phyloP scores from a whole-genome alignment of 1,140 invertebrate genomes.

The Triops cancriformis region DNA sequence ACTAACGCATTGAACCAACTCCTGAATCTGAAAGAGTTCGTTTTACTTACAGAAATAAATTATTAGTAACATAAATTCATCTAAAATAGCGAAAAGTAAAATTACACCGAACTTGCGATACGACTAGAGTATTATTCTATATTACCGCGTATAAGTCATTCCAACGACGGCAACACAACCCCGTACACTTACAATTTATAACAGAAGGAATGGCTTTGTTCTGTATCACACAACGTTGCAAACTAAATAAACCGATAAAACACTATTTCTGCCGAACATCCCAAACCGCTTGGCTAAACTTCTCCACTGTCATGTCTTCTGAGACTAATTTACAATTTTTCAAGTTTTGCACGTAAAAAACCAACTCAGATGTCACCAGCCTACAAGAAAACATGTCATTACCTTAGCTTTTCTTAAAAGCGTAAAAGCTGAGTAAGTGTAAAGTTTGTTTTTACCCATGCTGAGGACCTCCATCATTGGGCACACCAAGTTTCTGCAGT shows the following conservation, averaged over 20 bases:
- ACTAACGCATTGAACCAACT: too few species aligned
- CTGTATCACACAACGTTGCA: background rate
- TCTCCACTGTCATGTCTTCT: slow-evolving; percentile 45
- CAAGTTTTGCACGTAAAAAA: slow-evolving; percentile 89
- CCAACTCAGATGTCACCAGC: slow-evolving; percentile 87
- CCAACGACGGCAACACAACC: background rate
- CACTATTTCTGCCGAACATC: background rate
- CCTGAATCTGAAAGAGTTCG: too few species aligned
- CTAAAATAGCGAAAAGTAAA: too few species aligned
- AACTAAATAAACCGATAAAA: background rate
- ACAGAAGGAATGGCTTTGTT: background rate
- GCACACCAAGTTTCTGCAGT: slow-evolving; percentile 74
- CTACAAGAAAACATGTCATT: slow-evolving; percentile 39
- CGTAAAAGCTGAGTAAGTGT: slow-evolving; percentile 14
- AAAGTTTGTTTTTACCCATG: slow-evolving; percentile 59
- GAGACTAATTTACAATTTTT: slow-evolving; percentile 73
- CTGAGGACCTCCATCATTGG: slow-evolving; percentile 89
- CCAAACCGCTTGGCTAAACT: slow-evolving; percentile 26
- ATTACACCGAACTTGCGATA: background rate
- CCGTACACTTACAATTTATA: background rate
- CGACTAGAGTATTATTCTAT: slow-evolving; percentile 10
- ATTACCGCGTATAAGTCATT: background rate
- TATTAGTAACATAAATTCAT: too few species aligned
- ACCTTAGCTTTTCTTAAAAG: background rate
- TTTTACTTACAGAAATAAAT: too few species aligned